Evolutionary conservation across 1,140 invertebrate genomes (phyloP), one percentile per base, ranked within the genome.

Genomic region (Orussus abietinus): DNA sequence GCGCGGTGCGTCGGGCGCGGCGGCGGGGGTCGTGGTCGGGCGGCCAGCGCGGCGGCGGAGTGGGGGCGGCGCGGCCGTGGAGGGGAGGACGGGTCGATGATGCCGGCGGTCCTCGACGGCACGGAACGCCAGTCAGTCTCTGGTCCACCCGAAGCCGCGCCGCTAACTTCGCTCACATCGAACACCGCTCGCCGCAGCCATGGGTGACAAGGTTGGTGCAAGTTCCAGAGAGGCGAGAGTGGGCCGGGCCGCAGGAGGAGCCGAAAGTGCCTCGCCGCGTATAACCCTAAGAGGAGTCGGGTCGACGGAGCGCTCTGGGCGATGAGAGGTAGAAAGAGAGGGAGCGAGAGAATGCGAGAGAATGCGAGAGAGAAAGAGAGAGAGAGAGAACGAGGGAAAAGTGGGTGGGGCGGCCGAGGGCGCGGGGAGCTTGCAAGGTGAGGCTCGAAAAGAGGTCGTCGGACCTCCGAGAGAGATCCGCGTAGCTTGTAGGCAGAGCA

Each of bases 131-230:
- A 68, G 69, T 69, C 63, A 63, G 65, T 69, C 64, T 64, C 61
- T 69, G 66, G 65, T 64, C 59, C 59, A 59, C 56, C 55, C 61
- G 61, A 66, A 67, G 65, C 50, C 64, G 66, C 54, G 61, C 53
- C 53, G 57, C 54, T 60, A 55, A 64, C 53, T 52, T 62, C 60
- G 63, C 54, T 63, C 51, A 65, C 62, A 69, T 55, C 59, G 61
- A 61, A 46, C 51, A 47, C 39, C 66, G 57, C 55, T 63, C 57
- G 64, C 59, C 60, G 57, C 56, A 69, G 64, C 66, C 59, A 71
- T 71, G 68, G 65, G 55, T 66, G 66, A 69, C 62, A 66, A 71
- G 68, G 68, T 69, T 69, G 69, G 66, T 69, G 63, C 45, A n/a
- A n/a, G n/a, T n/a, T n/a, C n/a, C n/a, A n/a, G n/a, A n/a, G n/a